Conservation (phyloP, 2,888 invertebrate species). For the Cataglyphis rosenhaueri region DNA sequence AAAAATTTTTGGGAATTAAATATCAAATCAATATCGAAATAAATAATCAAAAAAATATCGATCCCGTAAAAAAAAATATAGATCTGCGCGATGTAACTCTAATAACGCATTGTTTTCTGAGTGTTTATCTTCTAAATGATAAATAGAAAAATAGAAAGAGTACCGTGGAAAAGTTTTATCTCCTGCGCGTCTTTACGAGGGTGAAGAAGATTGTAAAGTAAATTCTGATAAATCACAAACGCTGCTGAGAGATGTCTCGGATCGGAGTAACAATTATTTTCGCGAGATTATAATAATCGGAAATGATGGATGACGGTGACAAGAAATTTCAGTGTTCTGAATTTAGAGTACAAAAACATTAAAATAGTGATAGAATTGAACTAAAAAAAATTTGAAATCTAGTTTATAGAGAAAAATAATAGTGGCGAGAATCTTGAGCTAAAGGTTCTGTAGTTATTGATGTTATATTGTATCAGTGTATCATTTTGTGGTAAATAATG, state of each 20-base stretch:
- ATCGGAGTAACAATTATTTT: conserved; percentile 6
- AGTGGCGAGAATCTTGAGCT: not conserved
- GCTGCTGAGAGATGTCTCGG: conserved; percentile 15
- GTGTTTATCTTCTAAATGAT: conserved; percentile 62
- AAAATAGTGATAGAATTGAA: not conserved
- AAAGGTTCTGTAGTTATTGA: not conserved
- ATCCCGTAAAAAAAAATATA: not conserved
- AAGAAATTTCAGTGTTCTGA: not conserved
- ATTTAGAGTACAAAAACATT: not conserved
- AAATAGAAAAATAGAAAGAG: conserved; percentile 48
- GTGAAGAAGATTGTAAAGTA: conserved; percentile 45
- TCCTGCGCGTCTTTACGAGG: conserved; percentile 1
- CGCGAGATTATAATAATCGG: not conserved
- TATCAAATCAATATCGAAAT: no score
- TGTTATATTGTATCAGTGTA: not conserved
- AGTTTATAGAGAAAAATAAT: not conserved
- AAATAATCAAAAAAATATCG: not conserved
- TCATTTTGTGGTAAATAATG: not conserved
- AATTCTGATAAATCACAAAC: conserved; percentile 46
- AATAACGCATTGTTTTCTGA: conserved; percentile 43
- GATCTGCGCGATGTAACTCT: not conserved
- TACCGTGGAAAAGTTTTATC: conserved; percentile 64
- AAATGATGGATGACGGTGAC: not conserved
- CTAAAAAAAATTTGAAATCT: not conserved
- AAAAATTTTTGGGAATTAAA: not conserved